Percentiles rank a stretch among this genome's conserved stretches.
These are phyloP conservation scores for Cercocebus atys DNA, from an alignment of 2,113 vertebrate genomes.

Conservation along the genomic window DNA sequence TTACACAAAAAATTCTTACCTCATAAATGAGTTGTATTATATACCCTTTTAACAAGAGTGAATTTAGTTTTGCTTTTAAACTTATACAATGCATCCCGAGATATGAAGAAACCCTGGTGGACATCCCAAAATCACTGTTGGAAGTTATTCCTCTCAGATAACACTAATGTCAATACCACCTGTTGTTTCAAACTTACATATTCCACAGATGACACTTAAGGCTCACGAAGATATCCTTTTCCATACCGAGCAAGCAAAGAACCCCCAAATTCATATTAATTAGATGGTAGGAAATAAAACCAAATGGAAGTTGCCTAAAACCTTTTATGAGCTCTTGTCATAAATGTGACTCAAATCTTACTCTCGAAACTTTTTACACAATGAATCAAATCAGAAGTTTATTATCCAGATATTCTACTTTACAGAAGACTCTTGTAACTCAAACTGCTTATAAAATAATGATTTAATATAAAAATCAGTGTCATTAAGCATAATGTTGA, in stretches of 20 bases:
- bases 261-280: not conserved
- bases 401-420: not conserved
- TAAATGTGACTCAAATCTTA: not conserved
- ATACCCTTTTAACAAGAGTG: not conserved
- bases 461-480: not conserved
- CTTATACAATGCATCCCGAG: not conserved
- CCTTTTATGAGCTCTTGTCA: not conserved
- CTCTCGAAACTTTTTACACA: not conserved
- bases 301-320: not conserved
- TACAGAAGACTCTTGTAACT: not conserved
- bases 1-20: not conserved
- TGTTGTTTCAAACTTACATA: not conserved
- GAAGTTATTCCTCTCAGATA: not conserved
- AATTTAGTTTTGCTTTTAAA: not conserved
- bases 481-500: conserved; percentile 23
- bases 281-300: not conserved
- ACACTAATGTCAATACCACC: not conserved
- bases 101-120: not conserved
- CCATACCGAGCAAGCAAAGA: not conserved
- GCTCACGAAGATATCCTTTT: not conserved
- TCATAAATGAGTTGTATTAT: not conserved
- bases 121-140: not conserved
- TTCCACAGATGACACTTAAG: not conserved
- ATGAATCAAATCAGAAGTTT: not conserved
- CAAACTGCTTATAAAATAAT: not conserved